These are phyloP conservation scores for Frankliniella intonsa DNA, from an alignment of 2,888 invertebrate species.

Conservation along the genomic window DNA sequence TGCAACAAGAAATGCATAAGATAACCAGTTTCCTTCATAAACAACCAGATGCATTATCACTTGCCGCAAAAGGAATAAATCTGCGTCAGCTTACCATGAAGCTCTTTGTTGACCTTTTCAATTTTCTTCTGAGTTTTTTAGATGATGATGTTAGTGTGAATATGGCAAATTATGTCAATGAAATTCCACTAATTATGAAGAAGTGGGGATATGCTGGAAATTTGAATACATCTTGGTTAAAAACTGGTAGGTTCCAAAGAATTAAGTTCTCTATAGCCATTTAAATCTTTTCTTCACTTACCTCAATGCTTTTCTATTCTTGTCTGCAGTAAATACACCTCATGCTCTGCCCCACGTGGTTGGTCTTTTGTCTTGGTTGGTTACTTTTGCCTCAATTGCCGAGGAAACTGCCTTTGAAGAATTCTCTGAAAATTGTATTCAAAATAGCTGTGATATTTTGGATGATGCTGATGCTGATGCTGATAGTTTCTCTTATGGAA, in stretches of 20 bases:
- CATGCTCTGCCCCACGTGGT: not conserved
- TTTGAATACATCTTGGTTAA: not conserved
- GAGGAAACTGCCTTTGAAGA: not conserved
- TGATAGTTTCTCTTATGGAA: not conserved
- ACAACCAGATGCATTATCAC: not conserved
- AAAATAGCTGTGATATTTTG: not conserved
- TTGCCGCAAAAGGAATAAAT: not conserved
- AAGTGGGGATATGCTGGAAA: not conserved
- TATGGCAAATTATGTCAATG: slow-evolving; percentile 1
- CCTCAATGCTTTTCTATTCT: not conserved
- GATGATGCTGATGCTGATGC: not conserved
- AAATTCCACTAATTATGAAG: not conserved
- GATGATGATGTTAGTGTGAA: not conserved
- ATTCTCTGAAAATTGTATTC: not conserved
- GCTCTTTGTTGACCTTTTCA: not conserved
- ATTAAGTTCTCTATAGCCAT: not conserved
- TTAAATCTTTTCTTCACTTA: no score
- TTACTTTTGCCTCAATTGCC: not conserved
- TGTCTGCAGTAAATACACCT: not conserved
- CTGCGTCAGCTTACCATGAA: not conserved
- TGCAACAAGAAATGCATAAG: not conserved
- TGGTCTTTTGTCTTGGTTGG: not conserved
- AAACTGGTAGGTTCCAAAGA: not conserved
- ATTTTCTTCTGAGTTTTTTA: not conserved
- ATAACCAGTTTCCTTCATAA: not conserved